Base-by-base conservation (phyloP, 2,113 vertebrate species). In the Bufo bufo region DNA sequence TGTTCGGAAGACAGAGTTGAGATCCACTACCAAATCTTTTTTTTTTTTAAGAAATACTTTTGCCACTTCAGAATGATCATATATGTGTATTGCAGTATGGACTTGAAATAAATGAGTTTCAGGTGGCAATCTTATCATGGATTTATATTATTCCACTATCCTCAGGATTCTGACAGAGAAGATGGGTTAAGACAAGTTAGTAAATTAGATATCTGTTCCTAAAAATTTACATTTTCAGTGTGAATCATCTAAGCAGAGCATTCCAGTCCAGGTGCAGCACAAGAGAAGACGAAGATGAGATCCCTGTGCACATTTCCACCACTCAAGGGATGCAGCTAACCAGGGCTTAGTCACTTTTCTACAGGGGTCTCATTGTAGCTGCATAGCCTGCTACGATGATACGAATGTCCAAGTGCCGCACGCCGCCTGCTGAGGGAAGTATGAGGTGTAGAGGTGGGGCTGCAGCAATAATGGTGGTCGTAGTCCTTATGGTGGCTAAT, bases 1-100 rank as follows among this genome's bases (percentile, higher is more conserved):
- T 13, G 9, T 89, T 91, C 92, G 91, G 93, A 91, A 89, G 90
- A 89, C 82, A 84, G 89, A 85, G 90, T 91, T 90, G 90, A 89
- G 90, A 75, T 90, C 92, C 89, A 23, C 58, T 12, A 14, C 12
- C 13, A 59, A 49, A 82, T 89, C 86, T 71, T 49, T 82, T 0
- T 0, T 79, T 8, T 50, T 71, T 80, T 79, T 80, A 71, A 74
- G 45, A 20, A 9, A 75, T 9, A 50, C 45, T 75, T 43, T 6
- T 75, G 16, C 4, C 2, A 50, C 45, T 75, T 49, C 11, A 45
- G 17, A 61, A 61, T 61, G 14, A 74, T 47, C 14, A 49, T 8
- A 47, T 23, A 45, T 16, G 6, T 72, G 4, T 45, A 45, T 5
- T 45, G 43, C 12, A 45, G 33, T 16, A 74, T 74, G 17, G 33